A percentile compares a stretch with the other conserved stretches of the same genome.
phyloP scores from a whole-genome alignment of 2,113 vertebrate genomes.

The Salvelinus namaycush region DNA sequence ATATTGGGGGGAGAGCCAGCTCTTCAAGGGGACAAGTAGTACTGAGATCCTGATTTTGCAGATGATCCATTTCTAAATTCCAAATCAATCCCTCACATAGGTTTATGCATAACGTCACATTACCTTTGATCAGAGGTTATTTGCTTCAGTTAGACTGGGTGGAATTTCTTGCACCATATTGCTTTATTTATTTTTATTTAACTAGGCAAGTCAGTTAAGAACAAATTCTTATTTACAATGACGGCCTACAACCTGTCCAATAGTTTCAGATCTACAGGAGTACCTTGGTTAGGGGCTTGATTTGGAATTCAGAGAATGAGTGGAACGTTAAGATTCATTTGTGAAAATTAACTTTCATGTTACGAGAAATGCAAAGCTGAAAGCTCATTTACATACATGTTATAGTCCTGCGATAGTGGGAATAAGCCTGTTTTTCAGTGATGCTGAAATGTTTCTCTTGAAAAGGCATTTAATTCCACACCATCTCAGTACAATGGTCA shows the following conservation, averaged over 20 bases:
- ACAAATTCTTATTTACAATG: too few relatives aligned
- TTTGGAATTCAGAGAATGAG: conserved; percentile 3
- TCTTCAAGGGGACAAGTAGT: conserved; percentile 34
- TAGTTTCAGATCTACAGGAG: neutral
- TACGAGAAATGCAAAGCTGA: neutral
- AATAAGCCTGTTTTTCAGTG: conserved; percentile 1
- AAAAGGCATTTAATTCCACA: conserved; percentile 1
- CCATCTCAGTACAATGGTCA: conserved; percentile 47
- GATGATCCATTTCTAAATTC: neutral
- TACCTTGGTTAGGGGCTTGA: neutral
- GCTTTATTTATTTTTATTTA: neutral
- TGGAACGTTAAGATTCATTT: neutral
- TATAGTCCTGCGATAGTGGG: neutral
- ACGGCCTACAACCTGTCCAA: neutral
- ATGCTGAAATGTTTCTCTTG: neutral
- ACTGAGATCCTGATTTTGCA: neutral
- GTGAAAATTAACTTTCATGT: neutral
- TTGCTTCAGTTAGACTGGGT: neutral
- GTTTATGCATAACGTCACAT: too few relatives aligned
- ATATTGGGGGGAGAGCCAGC: conserved; percentile 60
- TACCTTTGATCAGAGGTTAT: too few relatives aligned
- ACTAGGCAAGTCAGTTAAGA: too few relatives aligned
- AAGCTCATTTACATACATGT: neutral
- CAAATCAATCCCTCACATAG: too few relatives aligned
- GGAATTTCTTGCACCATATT: neutral